Evolutionary conservation across 2,888 invertebrate genomes (phyloP).

Genomic region (Dendrolimus pini): DNA sequence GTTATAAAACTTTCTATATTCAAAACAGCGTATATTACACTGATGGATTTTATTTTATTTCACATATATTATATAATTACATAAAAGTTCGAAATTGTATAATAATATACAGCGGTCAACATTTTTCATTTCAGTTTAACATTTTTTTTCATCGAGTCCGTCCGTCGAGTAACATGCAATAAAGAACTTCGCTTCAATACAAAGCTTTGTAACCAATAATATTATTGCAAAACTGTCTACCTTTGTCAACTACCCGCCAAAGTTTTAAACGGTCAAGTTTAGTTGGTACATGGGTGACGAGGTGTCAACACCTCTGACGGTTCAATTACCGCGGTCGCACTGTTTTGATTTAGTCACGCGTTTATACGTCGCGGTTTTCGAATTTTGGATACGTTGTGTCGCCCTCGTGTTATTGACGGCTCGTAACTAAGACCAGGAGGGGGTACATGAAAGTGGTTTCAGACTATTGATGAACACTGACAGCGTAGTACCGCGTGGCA

Average conservation of each 20-base stretch:
- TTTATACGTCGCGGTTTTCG: slow-evolving; percentile 12
- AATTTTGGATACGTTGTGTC: neutral
- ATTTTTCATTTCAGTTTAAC: too few species aligned
- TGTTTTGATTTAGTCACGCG: slow-evolving; percentile 22
- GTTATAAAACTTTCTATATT: too few species aligned
- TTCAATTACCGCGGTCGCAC: slow-evolving; percentile 44
- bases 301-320: slow-evolving; percentile 42
- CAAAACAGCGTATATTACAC: too few species aligned
- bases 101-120: too few species aligned
- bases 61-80: too few species aligned
- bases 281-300: slow-evolving; percentile 37
- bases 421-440: neutral
- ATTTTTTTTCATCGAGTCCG: too few species aligned
- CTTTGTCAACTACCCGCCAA: slow-evolving; percentile 20
- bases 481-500: neutral
- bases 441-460: neutral
- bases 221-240: neutral
- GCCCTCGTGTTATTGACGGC: neutral
- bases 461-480: neutral
- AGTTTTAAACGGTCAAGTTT: slow-evolving; percentile 50
- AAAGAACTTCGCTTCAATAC: too few species aligned
- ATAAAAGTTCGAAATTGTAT: too few species aligned
- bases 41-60: too few species aligned
- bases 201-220: too few species aligned
- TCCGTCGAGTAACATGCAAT: too few species aligned